phyloP scores from a whole-genome alignment of 2,113 vertebrate species.

The Coracopsis vasa region DNA sequence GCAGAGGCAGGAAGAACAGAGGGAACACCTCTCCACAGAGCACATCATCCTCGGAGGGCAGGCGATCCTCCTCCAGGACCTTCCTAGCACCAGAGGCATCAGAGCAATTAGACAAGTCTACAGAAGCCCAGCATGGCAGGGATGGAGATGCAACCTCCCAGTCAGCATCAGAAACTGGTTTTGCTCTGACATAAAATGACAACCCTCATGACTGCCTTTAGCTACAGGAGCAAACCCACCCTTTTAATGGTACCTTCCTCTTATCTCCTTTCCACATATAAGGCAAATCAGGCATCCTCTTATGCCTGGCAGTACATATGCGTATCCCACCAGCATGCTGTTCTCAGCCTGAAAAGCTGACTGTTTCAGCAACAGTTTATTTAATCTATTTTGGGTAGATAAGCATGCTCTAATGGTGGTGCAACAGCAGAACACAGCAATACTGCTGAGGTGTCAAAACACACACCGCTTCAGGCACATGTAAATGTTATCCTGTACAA shows the following conservation, averaged over 20 bases:
- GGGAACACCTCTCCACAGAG: not conserved
- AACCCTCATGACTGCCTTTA: not conserved
- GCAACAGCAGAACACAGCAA: not conserved
- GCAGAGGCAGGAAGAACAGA: not conserved
- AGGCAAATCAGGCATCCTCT: not conserved
- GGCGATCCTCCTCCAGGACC: not conserved
- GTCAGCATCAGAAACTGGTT: not conserved
- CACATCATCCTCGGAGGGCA: not conserved
- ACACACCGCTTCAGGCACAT: not conserved
- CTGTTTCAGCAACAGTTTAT: not conserved
- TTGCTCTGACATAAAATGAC: not conserved
- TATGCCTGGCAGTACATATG: accelerated
- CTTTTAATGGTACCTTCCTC: not conserved
- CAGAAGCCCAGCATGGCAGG: not conserved
- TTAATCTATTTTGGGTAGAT: not conserved
- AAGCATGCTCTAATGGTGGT: not conserved
- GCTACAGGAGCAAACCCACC: not conserved
- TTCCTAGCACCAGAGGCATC: not conserved
- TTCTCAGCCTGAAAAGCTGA: not conserved
- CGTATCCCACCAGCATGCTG: not conserved
- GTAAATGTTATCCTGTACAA: not conserved
- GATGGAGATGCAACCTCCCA: not conserved
- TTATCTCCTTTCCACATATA: not conserved
- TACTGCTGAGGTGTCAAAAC: not conserved
- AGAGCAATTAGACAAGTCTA: not conserved